Percentiles rank a stretch among this genome's conserved stretches.
Evolutionary conservation across 53 echinoderm and acorn worm genomes (phyloP).

Genomic region (Temnopleurus reevesii): DNA sequence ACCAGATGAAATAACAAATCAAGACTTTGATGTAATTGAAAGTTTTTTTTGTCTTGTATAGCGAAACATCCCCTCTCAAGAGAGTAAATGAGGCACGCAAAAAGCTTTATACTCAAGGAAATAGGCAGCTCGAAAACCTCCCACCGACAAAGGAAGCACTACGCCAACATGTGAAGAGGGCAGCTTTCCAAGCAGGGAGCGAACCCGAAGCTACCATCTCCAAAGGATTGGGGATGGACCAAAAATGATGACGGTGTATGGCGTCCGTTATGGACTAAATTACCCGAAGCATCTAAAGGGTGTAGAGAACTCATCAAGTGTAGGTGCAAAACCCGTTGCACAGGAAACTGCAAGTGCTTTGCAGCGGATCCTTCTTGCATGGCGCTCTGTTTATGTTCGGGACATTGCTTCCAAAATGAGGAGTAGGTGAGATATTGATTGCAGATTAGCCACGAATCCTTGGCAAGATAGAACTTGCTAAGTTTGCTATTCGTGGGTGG

Average conservation of each 20-base stretch:
- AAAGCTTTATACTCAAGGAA: conserved; percentile 53
- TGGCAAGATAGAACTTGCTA: no score
- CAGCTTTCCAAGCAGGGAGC: conserved; percentile 41
- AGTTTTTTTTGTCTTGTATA: conserved; percentile 60
- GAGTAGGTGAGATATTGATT: no score
- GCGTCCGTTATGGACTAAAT: conserved; percentile 46
- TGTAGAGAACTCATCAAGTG: conserved; percentile 37
- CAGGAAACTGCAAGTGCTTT: conserved; percentile 36
- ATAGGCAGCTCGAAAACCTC: conserved; percentile 36
- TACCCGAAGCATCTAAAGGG: conserved; percentile 35
- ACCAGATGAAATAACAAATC: conserved; percentile 56
- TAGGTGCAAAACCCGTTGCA: conserved; percentile 39
- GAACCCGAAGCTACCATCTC: conserved; percentile 41
- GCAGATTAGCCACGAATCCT: no score
- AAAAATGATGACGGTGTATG: conserved; percentile 19
- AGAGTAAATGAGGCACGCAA: conserved; percentile 39
- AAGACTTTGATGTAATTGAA: conserved; percentile 39
- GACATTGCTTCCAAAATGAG: background rate
- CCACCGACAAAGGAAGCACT: conserved; percentile 60
- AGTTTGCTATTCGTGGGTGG: no score
- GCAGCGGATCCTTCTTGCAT: background rate
- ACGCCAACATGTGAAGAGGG: conserved; percentile 58
- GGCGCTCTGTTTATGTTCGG: background rate
- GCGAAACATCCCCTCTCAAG: conserved; percentile 24
- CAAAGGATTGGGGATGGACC: conserved; percentile 43